Evolutionary conservation across 1,140 invertebrate genomes (phyloP), one percentile per base, ranked within the genome.

Genomic region (Cylas formicarius): DNA sequence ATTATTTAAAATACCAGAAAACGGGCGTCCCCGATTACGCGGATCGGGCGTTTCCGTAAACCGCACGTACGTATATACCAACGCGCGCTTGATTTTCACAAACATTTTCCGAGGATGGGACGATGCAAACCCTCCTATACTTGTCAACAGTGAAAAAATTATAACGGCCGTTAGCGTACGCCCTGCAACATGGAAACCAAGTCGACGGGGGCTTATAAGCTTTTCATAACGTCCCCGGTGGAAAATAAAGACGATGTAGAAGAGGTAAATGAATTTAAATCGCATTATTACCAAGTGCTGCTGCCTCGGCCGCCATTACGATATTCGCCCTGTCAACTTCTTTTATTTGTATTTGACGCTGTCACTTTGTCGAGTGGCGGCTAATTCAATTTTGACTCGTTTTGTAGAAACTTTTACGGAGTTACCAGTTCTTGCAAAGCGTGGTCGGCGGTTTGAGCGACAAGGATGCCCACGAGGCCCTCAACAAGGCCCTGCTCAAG

Each of bases 381-480:
- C 38, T 48, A 58, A 61, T 60, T 64, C 44, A 44, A 63, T 58
- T 58, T 60, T 57, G 58, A 58, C 51, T 65, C 65, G 63, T 68
- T 48, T 58, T 62, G 41, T 75, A 95, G 90, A 90, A 89, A 77
- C 85, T 90, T 57, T 89, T 93, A 64, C 79, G 82, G 61, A 84
- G 84, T 55, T 87, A 86, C 66, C 69, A 69, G 46, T 77, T 74
- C 56, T 71, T 95, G 37, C 82, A 85, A 65, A 78, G 74, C 54
- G 67, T 94, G 48, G 81, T 82, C 18, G 72, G 77, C 40, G 88
- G 86, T 41, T 73, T 90, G 44, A 90, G 86, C 43, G 92, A 97
- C 63, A 90, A 94, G 65, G 92, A 97, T 70, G 81, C 84, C 47
- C 90, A 95, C 62, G 91, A 96, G 68, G 82, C 82, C 8, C 71